Evolutionary conservation across 2,797 vertebrate genomes (phyloP), one percentile per base, ranked within the genome.

Genomic region (Thunnus albacares): DNA sequence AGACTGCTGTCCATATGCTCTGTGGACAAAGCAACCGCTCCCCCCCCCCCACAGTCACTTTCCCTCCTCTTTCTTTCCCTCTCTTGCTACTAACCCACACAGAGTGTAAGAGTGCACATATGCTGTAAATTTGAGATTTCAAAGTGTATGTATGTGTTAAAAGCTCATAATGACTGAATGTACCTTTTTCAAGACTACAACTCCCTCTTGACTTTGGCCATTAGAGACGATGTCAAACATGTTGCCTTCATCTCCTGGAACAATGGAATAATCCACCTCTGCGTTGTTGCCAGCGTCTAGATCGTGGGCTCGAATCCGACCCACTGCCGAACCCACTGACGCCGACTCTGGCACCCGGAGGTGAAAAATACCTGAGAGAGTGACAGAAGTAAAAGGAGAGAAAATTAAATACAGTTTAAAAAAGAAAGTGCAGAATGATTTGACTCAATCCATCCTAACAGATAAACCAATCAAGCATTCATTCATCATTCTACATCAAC

Each of bases 151-250:
- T 24, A 3, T 51, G 5, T 38, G 26, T 71, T 20, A 30, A 71
- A 65, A 67, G 5, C 45, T 58, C 0, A 49, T 24, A 20, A 71
- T 11, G 8, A 68, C 43, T 66, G 15, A 49, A 22, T 15, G 35
- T 57, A 98, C 97, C 97, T 97, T 97, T 94, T 96, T 98, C 41
- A 99, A 87, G 61, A 96, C 93, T 24, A 99, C 89, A 6, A 97
- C 83, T 70, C 97, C 98, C 90, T 99, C 97, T 85, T 98, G 97
- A 41, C 33, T 87, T 71, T 80, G 52, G n/a, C 94, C 90, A 72
- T 96, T 94, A 68, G 96, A 96, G 62, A 94, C 70, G 24, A 99
- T 96, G 71, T 97, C 96, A 93, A 99, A 99, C 81, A 97, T 88
- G 80, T 95, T 95, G 61, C 96, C 96, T n/a, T 97, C 96, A 26